Base-by-base conservation (phyloP, 2,888 invertebrate species). In the Drosophila monieri region DNA sequence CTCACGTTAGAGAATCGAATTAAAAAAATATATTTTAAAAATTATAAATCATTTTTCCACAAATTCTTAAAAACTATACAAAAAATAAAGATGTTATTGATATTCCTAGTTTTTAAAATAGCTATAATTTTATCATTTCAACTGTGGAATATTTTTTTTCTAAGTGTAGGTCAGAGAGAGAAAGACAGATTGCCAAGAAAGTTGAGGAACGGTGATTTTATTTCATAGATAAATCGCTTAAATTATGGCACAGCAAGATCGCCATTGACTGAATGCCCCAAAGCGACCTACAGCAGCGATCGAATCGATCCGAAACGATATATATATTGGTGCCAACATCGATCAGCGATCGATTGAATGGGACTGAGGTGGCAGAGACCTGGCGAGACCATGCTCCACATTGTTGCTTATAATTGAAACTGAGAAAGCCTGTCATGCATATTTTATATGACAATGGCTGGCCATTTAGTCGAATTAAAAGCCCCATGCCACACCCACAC, bases 181-280 rank as follows among this genome's bases (percentile, higher is more conserved):
- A n/a, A 30, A 39, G 47, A 18, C n/a, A 35, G 35, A 35, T 35
- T 6, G 35, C 27, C 62, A 67, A 62, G 79, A 70, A 77, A 74
- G 73, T 68, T 64, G 61, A 23, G 56, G 81, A 85, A 78, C 78
- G 79, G 75, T 80, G 88, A 89, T 88, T 89, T 85, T 76, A 78
- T 84, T 89, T 88, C 85, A 85, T 84, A 89, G 88, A 88, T 89
- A 88, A 88, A 87, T 77, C 81, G 85, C 84, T 87, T 89, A 88
- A 88, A 89, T 88, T 88, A 88, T 89, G 84, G 85, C 85, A 77
- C 80, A 78, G 73, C 76, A 65, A 61, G 73, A 75, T 80, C 71
- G 8, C 43, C 62, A 44, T 35, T 43, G 70, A 57, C 71, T 74
- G 67, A 77, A 86, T 78, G 76, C 80, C 83, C 87, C 87, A 73